These are phyloP conservation scores for Zeuzera pyrina DNA, from an alignment of 2,888 invertebrate species.

Conservation along the genomic window DNA sequence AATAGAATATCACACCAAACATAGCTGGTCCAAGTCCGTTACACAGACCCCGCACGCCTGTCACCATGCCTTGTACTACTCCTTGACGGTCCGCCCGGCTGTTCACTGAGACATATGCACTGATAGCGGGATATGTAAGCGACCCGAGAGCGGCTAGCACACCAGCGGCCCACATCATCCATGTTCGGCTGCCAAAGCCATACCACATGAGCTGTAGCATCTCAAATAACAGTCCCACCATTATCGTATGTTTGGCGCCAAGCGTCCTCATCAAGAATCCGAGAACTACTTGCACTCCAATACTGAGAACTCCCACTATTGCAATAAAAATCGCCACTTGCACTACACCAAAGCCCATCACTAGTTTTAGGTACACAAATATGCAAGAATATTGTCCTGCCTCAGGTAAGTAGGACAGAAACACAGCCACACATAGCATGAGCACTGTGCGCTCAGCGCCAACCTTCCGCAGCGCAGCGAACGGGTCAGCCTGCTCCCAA, in stretches of 20 bases:
- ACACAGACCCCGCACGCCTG: constrained; percentile 97
- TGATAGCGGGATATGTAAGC: constrained; percentile 98
- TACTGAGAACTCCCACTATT: constrained; percentile 95
- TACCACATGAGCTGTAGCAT: constrained; percentile 98
- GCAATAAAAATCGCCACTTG: constrained; percentile 99
- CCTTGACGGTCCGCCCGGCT: constrained; percentile 98
- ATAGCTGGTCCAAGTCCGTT: constrained; percentile 98
- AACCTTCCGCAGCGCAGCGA: constrained; percentile 91
- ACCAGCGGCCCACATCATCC: constrained; percentile 99
- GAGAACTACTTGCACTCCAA: constrained; percentile 92
- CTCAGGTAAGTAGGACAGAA: constrained; percentile 98
- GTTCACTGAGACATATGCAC: constrained; percentile 98
- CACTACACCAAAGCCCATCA: constrained; percentile 95
- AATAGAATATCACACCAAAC: constrained; percentile 98
- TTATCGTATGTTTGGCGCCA: constrained; percentile 97
- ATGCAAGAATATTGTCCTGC: constrained; percentile 99
- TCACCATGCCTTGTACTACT: constrained; percentile 97
- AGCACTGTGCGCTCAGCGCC: constrained; percentile 96
- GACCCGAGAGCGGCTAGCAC: constrained; percentile 96
- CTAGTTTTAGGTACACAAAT: constrained; percentile 98
- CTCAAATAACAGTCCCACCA: constrained; percentile 96
- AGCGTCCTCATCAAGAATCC: constrained; percentile 87
- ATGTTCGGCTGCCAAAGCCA: constrained; percentile 95
- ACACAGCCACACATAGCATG: constrained; percentile 97
- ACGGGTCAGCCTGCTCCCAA: constrained; percentile 99